Base-by-base conservation (phyloP, 2,888 invertebrate genomes). In the Hypomecis atomaria region DNA sequence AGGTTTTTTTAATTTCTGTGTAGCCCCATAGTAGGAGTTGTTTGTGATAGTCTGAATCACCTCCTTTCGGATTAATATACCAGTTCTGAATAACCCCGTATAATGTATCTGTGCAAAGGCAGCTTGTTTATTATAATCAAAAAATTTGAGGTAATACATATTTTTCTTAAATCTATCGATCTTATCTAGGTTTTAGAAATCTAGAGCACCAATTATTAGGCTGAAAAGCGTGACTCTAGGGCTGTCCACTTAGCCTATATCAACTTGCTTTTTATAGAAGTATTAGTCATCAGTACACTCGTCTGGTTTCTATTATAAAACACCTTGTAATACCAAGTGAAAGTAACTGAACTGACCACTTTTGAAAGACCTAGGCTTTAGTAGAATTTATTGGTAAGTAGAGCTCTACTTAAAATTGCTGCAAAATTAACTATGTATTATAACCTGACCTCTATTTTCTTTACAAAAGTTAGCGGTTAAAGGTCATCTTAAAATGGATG, bases 331-430 rank as follows among this genome's bases (percentile, higher is more conserved):
- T 48, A 48, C n/a, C 6, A 48, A 56, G 61, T 50, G 61, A 54
- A 84, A 61, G 61, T 56, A 49, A n/a, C 37, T 38, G 5, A 33
- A 4, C 8, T 0, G n/a, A n/a, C 61, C 55, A 61, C 4, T 38
- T 1, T 5, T 61, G 7, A 0, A 55, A 56, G 48, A 49, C 34
- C 55, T 52, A 52, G 40, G 7, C 40, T n/a, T 33, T 23, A 42
- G 38, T n/a, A 33, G 33, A 23, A 33, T 49, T 55, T n/a, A 4
- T 9, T 47, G 8, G 6, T 4, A 47, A 47, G 34, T 10, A 40
- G 43, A 45, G 58, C n/a, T 59, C 63, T 44, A 38, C 6, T 38
- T 62, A 36, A 54, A 48, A 58, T 63, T 34, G 54, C 9, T 11
- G 8, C 3, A n/a, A 8, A 13, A 13, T 38, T 43, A 36, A 54